Percentiles rank a stretch among this genome's conserved stretches.
These are phyloP conservation scores for Drosophila pseudotalamancana DNA, from an alignment of 2,888 invertebrate genomes.

Conservation along the genomic window DNA sequence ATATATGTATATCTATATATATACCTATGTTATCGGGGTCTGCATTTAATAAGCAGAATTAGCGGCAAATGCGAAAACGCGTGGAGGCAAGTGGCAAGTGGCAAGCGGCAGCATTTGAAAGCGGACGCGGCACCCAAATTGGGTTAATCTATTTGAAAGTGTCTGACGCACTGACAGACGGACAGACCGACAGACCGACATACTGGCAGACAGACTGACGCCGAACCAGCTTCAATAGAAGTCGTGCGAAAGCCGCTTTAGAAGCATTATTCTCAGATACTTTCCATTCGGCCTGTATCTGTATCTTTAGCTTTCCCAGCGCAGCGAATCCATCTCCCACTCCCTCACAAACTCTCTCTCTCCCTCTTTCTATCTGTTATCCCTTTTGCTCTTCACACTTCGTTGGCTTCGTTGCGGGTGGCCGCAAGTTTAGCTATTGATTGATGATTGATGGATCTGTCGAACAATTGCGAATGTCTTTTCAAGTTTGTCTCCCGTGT, in stretches of 20 bases:
- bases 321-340: constrained; percentile 25
- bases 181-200: not conserved
- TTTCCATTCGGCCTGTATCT: constrained; percentile 57
- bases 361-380: not conserved
- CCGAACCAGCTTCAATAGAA: constrained; percentile 16
- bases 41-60: constrained; percentile 57
- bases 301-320: constrained; percentile 32
- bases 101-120: constrained; percentile 36
- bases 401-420: constrained; percentile 34
- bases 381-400: constrained; percentile 16
- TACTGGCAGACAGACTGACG: not conserved
- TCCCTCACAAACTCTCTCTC: not conserved
- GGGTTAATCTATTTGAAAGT: constrained; percentile 76
- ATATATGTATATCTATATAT: not conserved
- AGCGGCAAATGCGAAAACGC: constrained; percentile 42
- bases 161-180: constrained; percentile 25
- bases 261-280: constrained; percentile 57
- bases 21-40: not conserved
- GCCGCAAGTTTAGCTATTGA: constrained; percentile 17
- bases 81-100: constrained; percentile 23
- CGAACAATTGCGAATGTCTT: constrained; percentile 14
- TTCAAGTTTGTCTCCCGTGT: not conserved
- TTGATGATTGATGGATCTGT: constrained; percentile 23
- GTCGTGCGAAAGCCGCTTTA: constrained; percentile 54
- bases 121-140: constrained; percentile 54